Evolutionary conservation across 2,888 invertebrate species (phyloP).

Genomic region (Strigamia maritima): DNA sequence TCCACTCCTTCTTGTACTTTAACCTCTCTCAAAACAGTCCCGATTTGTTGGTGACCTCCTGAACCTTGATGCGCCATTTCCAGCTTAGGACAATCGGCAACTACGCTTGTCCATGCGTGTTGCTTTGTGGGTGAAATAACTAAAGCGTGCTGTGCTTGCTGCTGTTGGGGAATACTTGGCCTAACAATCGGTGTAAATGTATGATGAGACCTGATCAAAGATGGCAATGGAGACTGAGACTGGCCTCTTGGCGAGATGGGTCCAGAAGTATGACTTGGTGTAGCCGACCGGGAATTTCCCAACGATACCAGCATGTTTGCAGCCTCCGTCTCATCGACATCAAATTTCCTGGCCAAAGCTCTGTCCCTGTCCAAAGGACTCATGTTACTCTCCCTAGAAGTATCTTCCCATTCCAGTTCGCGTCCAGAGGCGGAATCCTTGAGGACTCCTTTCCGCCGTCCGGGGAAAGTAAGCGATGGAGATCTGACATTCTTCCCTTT

Average conservation of each 20-base stretch:
- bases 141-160: conserved; percentile 38
- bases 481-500: conserved; percentile 65
- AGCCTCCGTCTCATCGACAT: conserved; percentile 93
- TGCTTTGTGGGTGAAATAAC: conserved; percentile 28
- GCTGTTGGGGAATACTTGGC: conserved; percentile 49
- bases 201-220: conserved; percentile 61
- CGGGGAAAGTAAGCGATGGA: conserved; percentile 45
- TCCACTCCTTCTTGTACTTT: not conserved
- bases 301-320: conserved; percentile 94
- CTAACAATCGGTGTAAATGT: conserved; percentile 87
- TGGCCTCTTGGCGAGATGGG: conserved; percentile 47
- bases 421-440: conserved; percentile 50
- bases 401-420: conserved; percentile 75
- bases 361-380: conserved; percentile 44
- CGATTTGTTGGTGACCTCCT: not conserved
- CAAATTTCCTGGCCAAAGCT: conserved; percentile 68
- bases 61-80: not conserved
- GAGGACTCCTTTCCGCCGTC: conserved; percentile 49
- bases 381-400: conserved; percentile 83
- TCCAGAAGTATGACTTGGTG: conserved; percentile 52
- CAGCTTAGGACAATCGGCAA: not conserved
- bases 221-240: conserved; percentile 46
- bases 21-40: not conserved
- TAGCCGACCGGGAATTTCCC: conserved; percentile 88
- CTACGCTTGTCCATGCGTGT: conserved; percentile 5